Evolutionary conservation across 2,797 vertebrate species (phyloP), one percentile per base, ranked within the genome.

Genomic region (Sebastes diaconus): DNA sequence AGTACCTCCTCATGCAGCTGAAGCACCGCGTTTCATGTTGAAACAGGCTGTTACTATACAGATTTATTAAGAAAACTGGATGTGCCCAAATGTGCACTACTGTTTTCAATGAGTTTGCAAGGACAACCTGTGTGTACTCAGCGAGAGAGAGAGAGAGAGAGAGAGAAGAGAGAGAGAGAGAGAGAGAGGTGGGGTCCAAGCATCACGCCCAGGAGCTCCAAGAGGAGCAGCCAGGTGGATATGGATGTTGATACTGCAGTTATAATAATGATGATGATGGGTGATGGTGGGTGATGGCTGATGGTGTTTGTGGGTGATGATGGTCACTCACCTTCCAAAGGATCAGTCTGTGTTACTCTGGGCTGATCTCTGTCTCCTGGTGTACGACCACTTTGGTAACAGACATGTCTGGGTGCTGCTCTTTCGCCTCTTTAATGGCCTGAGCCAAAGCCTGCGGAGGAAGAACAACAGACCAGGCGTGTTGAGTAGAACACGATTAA

Each of bases 321-420:
- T 42, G 14, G 39, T 42, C 14, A 83, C 90, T 91, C 46, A 94
- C 94, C 92, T 90, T 77, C 34, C 12, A 55, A 42, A 64, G 54
- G 42, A 42, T 64, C 46, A 18, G 50, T n/a, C 27, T 2, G 18
- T 30, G 6, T 89, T 90, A 99, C 59, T 99, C 97, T 27, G 98
- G 97, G 25, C 96, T 95, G 16, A 99, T 97, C 91, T 99, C 98
- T 0, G 98, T 99, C 93, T 99, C 98, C 95, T 99, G 98, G 91
- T 99, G 98, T 84, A 99, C 98, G 2, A 99, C 98, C 87, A 99
- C 98, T 93, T 98, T 99, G 93, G 98, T 99, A 87, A 99, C 98
- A 1, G 98, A 99, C 98, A 99, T 99, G 89, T 99, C 98, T 0
- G 98, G 98, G 84, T 99, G 98, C 93, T 99, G 98, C 79, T 99